These are phyloP conservation scores for Cephalopterus ornatus DNA, from an alignment of 2,113 vertebrate genomes.

Conservation along the genomic window DNA sequence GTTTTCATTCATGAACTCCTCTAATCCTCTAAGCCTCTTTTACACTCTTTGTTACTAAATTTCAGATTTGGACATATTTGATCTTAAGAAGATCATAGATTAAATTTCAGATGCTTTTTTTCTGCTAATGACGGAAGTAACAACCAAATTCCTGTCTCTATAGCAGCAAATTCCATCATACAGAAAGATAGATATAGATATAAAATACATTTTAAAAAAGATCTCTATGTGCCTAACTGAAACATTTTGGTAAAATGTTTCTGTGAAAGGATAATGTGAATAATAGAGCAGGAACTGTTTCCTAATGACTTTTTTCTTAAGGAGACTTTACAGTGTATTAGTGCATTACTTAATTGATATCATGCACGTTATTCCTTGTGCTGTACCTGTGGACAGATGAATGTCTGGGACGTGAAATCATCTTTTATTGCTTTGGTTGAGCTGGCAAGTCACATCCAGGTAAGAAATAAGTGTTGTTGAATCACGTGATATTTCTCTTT, in stretches of 20 bases:
- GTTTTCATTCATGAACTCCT: background rate
- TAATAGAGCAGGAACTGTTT: background rate
- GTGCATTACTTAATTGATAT: background rate
- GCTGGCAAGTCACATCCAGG: background rate
- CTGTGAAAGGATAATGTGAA: background rate
- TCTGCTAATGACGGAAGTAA: background rate
- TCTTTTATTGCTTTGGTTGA: background rate
- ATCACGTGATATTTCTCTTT: background rate
- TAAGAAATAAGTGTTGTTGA: background rate
- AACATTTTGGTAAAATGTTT: background rate
- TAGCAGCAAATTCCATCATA: background rate
- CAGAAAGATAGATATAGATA: background rate
- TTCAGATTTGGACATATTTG: background rate
- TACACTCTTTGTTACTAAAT: background rate
- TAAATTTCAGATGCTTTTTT: background rate
- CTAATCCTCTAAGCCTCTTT: background rate
- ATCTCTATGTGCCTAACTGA: background rate
- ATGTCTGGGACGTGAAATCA: background rate
- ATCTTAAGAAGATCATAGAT: background rate
- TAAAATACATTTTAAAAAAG: accelerated
- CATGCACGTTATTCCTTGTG: background rate
- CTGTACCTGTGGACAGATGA: background rate
- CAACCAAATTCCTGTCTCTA: background rate
- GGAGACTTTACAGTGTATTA: background rate
- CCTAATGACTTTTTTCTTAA: background rate